Evolutionary conservation across 1,140 invertebrate species (phyloP).

Genomic region (Acromyrmex echinatior): DNA sequence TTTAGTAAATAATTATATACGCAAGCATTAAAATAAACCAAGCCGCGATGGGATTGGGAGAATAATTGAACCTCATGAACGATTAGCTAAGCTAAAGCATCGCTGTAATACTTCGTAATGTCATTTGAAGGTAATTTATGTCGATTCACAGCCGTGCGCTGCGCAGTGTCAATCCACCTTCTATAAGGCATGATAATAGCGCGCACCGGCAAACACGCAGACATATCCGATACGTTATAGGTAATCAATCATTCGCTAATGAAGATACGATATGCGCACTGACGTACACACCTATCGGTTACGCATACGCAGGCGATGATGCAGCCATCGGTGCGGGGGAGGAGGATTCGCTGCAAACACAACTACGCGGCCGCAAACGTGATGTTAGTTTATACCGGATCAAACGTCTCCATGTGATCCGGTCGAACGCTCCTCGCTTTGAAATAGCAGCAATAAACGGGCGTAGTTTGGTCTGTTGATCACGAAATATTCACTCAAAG

Average conservation of each 20-base stretch:
- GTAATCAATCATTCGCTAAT: conserved; percentile 69
- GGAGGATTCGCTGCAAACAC: conserved; percentile 19
- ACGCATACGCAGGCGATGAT: conserved; percentile 9
- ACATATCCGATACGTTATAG: conserved; percentile 57
- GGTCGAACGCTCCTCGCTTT: neutral
- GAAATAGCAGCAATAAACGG: conserved; percentile 52
- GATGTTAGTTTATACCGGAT: conserved; percentile 39
- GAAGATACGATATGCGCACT: conserved; percentile 65
- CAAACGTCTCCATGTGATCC: conserved; percentile 37
- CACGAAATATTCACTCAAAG: conserved; percentile 44
- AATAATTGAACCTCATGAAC: neutral
- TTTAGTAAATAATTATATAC: neutral
- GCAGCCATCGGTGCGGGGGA: neutral
- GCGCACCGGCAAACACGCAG: conserved; percentile 44
- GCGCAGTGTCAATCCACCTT: conserved; percentile 38
- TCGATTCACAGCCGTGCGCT: conserved; percentile 11
- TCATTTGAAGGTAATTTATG: conserved; percentile 50
- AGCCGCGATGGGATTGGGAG: neutral
- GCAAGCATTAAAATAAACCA: neutral
- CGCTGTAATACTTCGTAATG: conserved; percentile 40
- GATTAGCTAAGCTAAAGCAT: conserved; percentile 20
- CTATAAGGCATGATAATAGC: conserved; percentile 58
- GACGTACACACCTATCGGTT: conserved; percentile 46
- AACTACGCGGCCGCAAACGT: conserved; percentile 10
- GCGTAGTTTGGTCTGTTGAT: conserved; percentile 30